These are phyloP conservation scores for Syngnathus acus DNA, from an alignment of 2,797 vertebrate genomes.

Conservation along the genomic window DNA sequence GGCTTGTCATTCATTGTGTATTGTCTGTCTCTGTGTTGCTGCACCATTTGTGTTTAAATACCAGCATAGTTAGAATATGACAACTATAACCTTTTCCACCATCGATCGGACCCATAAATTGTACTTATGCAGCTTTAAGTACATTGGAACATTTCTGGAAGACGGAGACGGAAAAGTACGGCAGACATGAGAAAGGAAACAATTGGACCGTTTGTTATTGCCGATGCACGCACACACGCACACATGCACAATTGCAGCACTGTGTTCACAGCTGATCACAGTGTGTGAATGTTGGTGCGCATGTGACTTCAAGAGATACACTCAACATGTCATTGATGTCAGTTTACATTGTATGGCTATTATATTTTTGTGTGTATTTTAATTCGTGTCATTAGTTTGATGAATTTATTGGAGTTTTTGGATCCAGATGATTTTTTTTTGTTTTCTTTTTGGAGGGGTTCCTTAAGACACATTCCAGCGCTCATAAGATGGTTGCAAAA, in stretches of 20 bases:
- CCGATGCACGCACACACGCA: neutral
- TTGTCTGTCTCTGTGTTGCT: neutral
- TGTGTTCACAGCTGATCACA: conserved; percentile 5
- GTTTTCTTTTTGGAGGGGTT: too few relatives aligned
- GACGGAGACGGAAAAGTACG: neutral
- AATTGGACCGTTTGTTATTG: conserved; percentile 5
- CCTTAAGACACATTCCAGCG: too few relatives aligned
- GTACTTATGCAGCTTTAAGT: neutral
- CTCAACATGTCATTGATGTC: neutral
- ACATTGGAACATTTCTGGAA: neutral
- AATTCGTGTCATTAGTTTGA: neutral
- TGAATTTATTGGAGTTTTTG: neutral
- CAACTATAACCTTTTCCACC: too few relatives aligned
- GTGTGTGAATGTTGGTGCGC: neutral
- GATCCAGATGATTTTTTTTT: too few relatives aligned
- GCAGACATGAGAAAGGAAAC: conserved; percentile 1
- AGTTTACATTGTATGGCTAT: too few relatives aligned
- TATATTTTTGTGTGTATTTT: neutral
- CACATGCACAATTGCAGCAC: neutral
- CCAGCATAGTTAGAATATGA: too few relatives aligned
- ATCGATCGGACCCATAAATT: too few relatives aligned
- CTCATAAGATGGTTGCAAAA: too few relatives aligned
- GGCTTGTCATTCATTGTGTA: neutral
- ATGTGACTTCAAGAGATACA: neutral
- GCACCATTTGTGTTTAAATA: neutral